Base-by-base conservation (phyloP, 2,888 invertebrate genomes). In the Bhutanitis thaidina region DNA sequence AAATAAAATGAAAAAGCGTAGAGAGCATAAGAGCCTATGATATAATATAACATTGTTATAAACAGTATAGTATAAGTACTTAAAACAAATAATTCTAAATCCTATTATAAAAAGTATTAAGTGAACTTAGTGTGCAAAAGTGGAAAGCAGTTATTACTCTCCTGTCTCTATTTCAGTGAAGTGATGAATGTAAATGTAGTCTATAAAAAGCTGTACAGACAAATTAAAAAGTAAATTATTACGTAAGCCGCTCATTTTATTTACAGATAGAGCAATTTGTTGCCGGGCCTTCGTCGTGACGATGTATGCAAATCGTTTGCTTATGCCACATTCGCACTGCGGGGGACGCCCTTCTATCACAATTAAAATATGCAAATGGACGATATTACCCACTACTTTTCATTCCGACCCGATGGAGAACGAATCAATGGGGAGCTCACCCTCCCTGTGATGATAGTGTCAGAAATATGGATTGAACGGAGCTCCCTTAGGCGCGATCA, bases 351-450 rank as follows among this genome's bases (percentile, higher is more conserved):
- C 71, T 69, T 67, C 70, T 75, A 74, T 78, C 76, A 88, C 86
- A 88, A 88, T 88, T 88, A 89, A 88, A 89, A 89, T 89, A 88
- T 89, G 89, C 80, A 86, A 87, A 89, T 89, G 70, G 62, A 59
- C 67, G 75, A 82, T 82, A 85, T 87, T 79, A 82, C 80, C 76
- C 77, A 86, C 84, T 84, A 86, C 82, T 85, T 87, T 86, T 81
- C 79, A 81, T 84, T 82, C 78, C 77, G 62, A 61, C 61, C 71
- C 77, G 77, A 82, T 83, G 77, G 69, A 73, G 67, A 68, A 62
- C 56, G 69, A 70, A 77, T 73, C 72, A 70, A 69, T 72, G 67
- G 74, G 72, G 76, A 39, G 60, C 57, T 47, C 55, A 43, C 59
- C 58, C 57, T 53, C 41, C 40, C 52, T 9, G 40, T 41, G 72